Conservation (phyloP, 2,888 invertebrate species). For the Arenicola marina region DNA sequence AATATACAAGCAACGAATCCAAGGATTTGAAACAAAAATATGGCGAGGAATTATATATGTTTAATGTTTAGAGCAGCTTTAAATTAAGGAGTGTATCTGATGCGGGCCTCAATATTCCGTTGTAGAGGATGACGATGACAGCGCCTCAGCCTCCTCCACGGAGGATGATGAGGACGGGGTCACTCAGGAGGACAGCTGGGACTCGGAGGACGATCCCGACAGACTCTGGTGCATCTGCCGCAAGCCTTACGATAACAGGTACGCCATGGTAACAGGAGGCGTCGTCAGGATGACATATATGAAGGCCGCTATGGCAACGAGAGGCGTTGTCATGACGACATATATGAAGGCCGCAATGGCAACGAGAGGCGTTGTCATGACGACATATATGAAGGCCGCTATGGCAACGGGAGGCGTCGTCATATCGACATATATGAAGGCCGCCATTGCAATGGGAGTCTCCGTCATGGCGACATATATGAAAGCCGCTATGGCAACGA, state of each 20-base stretch:
- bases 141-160: too few species aligned
- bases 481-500: too few species aligned
- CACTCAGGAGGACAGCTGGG: constrained; percentile 32
- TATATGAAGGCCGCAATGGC: constrained; percentile 67
- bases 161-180: constrained; percentile 11
- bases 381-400: too few species aligned
- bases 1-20: too few species aligned
- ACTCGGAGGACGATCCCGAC: constrained; percentile 83
- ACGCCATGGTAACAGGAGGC: background rate
- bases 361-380: too few species aligned
- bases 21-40: too few species aligned
- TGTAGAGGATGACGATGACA: too few species aligned
- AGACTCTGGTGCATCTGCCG: constrained; percentile 94
- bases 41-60: too few species aligned
- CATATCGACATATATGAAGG: constrained; percentile 69
- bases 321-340: background rate
- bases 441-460: background rate
- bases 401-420: background rate
- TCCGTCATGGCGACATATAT: too few species aligned
- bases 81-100: too few species aligned
- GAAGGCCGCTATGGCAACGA: constrained; percentile 38
- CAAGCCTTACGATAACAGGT: constrained; percentile 85
- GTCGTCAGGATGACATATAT: constrained; percentile 70
- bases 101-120: too few species aligned
- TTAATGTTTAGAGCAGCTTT: too few species aligned